phyloP scores from a whole-genome alignment of 2,113 vertebrate species.

The Emydocephalus ijimae region DNA sequence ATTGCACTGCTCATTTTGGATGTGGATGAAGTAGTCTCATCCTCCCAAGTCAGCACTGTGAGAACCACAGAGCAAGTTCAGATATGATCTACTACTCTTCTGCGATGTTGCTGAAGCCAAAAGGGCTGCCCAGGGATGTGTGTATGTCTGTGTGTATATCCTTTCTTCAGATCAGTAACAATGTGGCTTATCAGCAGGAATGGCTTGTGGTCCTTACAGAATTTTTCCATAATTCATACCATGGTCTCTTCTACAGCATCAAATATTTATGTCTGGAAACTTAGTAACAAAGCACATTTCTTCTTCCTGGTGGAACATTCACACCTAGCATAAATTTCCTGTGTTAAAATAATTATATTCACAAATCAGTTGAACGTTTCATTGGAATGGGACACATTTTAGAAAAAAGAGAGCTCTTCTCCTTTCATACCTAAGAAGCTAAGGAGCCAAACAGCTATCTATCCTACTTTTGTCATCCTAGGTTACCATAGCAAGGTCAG shows the following conservation, averaged over 20 bases:
- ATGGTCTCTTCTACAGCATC: conserved; percentile 50
- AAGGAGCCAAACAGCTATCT: background rate
- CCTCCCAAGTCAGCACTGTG: background rate
- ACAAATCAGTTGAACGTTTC: background rate
- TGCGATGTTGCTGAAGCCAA: background rate
- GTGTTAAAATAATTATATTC: conserved; percentile 38
- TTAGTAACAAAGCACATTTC: conserved; percentile 51
- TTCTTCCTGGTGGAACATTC: conserved; percentile 40
- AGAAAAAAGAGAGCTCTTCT: background rate
- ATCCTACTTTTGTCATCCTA: background rate
- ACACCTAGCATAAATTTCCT: conserved; percentile 46
- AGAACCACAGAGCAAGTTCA: background rate
- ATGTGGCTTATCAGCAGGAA: background rate
- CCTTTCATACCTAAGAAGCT: background rate
- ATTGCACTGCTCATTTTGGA: background rate
- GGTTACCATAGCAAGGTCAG: no score
- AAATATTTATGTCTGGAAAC: conserved; percentile 61
- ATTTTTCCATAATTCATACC: conserved; percentile 63
- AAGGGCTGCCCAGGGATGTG: background rate
- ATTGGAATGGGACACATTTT: background rate
- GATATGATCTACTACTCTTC: background rate
- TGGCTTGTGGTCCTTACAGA: conserved; percentile 28
- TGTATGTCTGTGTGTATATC: background rate
- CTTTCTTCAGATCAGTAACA: background rate
- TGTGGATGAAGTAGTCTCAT: background rate